Evolutionary conservation across 2,113 vertebrate species (phyloP).

Genomic region (Bufo bufo): DNA sequence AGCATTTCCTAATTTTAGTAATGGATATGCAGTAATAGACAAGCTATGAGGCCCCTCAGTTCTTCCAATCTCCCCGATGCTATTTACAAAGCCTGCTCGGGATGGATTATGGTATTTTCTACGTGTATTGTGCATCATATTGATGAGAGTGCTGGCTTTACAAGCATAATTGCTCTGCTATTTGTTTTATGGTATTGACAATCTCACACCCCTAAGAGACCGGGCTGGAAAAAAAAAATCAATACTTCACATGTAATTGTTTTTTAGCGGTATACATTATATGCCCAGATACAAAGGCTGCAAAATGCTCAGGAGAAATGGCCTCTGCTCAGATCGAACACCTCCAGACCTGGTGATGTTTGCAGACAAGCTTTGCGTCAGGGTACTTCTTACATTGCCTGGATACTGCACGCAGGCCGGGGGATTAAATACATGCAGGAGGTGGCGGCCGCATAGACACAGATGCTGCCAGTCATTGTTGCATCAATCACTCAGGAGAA

Average conservation of each 20-base stretch:
- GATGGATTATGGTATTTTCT: not conserved
- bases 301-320: constrained; percentile 30
- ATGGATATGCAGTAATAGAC: not conserved
- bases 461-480: constrained; percentile 40
- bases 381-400: not conserved
- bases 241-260: constrained; percentile 40
- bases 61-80: not conserved
- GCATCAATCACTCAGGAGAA: constrained; percentile 61
- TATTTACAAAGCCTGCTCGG: not conserved
- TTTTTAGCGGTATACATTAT: constrained; percentile 9
- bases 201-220: not conserved
- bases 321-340: constrained; percentile 7
- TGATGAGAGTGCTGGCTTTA: not conserved
- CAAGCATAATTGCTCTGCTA: constrained; percentile 15
- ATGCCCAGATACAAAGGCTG: not conserved
- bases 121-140: not conserved
- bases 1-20: not conserved
- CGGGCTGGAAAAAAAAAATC: constrained; percentile 30
- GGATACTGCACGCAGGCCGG: not conserved
- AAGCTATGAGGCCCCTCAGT: not conserved
- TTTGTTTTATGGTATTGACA: constrained; percentile 28
- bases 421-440: not conserved
- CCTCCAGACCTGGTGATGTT: not conserved
- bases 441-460: not conserved
- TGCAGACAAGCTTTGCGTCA: not conserved